Base-by-base conservation (phyloP, 2,113 vertebrate genomes). In the Phodopus roborovskii region DNA sequence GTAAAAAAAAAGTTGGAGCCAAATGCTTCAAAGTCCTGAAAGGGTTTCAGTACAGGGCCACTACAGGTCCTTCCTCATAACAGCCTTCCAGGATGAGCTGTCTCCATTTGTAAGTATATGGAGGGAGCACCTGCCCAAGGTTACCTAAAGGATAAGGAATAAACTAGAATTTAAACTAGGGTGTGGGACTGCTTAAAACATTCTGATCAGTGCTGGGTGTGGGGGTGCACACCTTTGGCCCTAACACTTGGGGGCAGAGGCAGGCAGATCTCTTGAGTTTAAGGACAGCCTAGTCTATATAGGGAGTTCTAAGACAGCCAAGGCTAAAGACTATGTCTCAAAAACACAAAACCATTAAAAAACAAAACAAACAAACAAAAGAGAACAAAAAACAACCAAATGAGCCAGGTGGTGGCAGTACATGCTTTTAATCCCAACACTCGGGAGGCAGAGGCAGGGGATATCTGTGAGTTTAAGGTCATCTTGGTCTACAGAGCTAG, bases 11-110 rank as follows among this genome's bases (percentile, higher is more conserved):
- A 30, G 11, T 3, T 26, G 11, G 81, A 58, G 42, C 39, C 28
- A 0, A 7, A 4, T 30, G 81, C 15, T 5, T 17, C 30, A 10
- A 42, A 36, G 7, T 10, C 39, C 48, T 22, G 2, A 13, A 12
- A 9, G 19, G 9, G 11, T 24, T 39, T 12, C 26, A 48, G 66
- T 0, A 19, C 22, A 48, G 19, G 1, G 12, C 42, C 3, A 0
- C 74, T 56, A 33, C 33, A 15, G 0, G 22, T 9, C 28, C 74
- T 10, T 36, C 7, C 39, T 16, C 82, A 36, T 6, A 24, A 48
- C 2, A 60, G 22, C 39, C 33, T 64, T 70, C 28, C 3, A 8
- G 50, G 36, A 42, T 36, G 9, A n/a, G 17, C 26, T 1, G 20
- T 48, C 30, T 70, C 75, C 45, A 60, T 33, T 42, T 66, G 24